Conservation (phyloP, 2,113 vertebrate genomes). For the Apaloderma vittatum region DNA sequence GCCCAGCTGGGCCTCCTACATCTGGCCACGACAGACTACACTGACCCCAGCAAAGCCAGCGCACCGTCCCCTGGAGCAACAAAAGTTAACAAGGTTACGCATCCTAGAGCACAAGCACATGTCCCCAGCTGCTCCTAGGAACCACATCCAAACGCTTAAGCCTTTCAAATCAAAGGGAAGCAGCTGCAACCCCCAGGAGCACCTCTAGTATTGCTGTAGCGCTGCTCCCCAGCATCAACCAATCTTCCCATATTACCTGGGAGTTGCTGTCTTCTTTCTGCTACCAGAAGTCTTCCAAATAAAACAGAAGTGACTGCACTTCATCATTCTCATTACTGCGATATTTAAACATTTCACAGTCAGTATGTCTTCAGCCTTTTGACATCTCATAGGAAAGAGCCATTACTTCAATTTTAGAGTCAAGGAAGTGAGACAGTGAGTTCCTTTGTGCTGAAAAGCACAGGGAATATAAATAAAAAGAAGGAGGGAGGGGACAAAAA, state of each 20-base stretch:
- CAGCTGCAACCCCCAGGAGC: neutral
- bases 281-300: neutral
- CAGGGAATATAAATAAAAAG: neutral
- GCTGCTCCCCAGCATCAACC: neutral
- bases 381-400: neutral
- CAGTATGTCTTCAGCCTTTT: neutral
- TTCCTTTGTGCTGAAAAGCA: neutral
- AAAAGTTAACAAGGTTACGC: neutral
- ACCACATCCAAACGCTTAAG: neutral
- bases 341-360: neutral
- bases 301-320: neutral
- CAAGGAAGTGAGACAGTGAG: neutral
- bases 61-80: rapidly evolving
- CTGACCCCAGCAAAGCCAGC: neutral
- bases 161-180: neutral
- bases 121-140: neutral
- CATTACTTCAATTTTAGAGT: neutral
- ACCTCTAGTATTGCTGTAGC: rapidly evolving
- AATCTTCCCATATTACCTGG: rapidly evolving
- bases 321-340: neutral
- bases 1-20: rapidly evolving
- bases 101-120: rapidly evolving
- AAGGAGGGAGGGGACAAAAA: neutral
- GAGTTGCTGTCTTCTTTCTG: neutral
- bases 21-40: rapidly evolving